Base-by-base conservation (phyloP, 2,888 invertebrate genomes). In the Abrostola triplasia region DNA sequence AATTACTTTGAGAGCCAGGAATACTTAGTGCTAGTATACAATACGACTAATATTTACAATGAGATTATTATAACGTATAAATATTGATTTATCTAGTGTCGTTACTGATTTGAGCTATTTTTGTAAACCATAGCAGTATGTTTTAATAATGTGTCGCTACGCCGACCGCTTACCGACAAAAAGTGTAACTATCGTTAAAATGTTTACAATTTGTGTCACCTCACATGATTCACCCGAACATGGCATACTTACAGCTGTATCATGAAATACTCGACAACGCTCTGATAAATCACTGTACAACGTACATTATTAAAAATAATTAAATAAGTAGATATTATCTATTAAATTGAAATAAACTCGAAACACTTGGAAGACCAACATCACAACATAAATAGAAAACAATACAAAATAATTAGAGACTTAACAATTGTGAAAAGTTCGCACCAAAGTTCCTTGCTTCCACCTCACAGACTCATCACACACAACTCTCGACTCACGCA, bases 1-100 rank as follows among this genome's bases (percentile, higher is more conserved):
- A 92, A 93, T 92, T 93, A 94, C 94, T 94, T 94, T 93, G 94
- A 94, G 94, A 94, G 94, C 94, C 94, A 90, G 94, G 92, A 93
- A 92, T 87, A 87, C 92, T 93, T 94, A 93, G 72, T 83, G 71
- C 90, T 93, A 92, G 74, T 84, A 85, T 81, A 85, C 68, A 76
- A 86, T 89, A 88, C 86, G 81, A 84, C 87, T 92, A 91, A 88
- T 94, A 94, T 94, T 91, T 94, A 94, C 94, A 94, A 84, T 93
- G 94, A 94, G 93, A 93, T 94, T 93, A 90, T 75, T 71, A 73
- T 89, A 87, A 88, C 88, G 85, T 91, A 92, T 90, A 79, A 77
- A 77, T 79, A 92, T 92, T 92, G 89, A 90, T 92, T 93, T 93
- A 93, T 88, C 92, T 94, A 93, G 85, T 92, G 92, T 92, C 89